Conservation (phyloP, 1,140 invertebrate genomes). For the Probaryconus sp. region DNA sequence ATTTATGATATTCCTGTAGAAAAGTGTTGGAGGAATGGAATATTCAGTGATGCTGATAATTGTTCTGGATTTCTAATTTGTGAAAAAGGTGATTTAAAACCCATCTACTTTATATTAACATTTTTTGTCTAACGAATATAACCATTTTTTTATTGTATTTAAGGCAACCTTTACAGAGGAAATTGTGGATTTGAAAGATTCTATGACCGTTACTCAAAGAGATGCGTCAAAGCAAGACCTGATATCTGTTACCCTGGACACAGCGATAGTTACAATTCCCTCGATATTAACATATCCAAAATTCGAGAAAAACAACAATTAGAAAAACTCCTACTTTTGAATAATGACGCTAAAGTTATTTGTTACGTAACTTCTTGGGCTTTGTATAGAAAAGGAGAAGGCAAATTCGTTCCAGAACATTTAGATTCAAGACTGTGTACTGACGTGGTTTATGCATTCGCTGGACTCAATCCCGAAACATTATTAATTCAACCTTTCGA, state of each 20-base stretch:
- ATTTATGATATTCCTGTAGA: constrained; percentile 60
- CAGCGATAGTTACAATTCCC: constrained; percentile 34
- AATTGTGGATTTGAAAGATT: constrained; percentile 68
- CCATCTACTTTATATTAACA: no score
- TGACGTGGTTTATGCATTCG: constrained; percentile 93
- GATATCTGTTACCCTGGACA: constrained; percentile 67
- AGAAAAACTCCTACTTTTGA: constrained; percentile 60
- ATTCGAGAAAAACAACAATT: constrained; percentile 56
- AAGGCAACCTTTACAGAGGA: constrained; percentile 67
- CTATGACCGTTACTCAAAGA: constrained; percentile 55
- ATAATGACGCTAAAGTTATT: constrained; percentile 81
- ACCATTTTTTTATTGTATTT: background rate
- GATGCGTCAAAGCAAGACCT: constrained; percentile 64
- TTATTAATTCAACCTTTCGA: constrained; percentile 88
- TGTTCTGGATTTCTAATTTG: constrained; percentile 85
- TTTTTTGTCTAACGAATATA: background rate
- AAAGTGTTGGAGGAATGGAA: constrained; percentile 77
- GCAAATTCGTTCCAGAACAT: constrained; percentile 91
- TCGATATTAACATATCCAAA: constrained; percentile 31
- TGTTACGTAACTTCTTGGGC: constrained; percentile 95
- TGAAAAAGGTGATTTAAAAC: constrained; percentile 78
- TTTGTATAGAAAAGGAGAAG: constrained; percentile 88
- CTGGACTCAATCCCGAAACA: constrained; percentile 87
- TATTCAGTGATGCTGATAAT: constrained; percentile 81
- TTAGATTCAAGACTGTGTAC: constrained; percentile 89